These are phyloP conservation scores for Aphaenogaster ashmeadi DNA, from an alignment of 1,140 invertebrate genomes.

Conservation along the genomic window DNA sequence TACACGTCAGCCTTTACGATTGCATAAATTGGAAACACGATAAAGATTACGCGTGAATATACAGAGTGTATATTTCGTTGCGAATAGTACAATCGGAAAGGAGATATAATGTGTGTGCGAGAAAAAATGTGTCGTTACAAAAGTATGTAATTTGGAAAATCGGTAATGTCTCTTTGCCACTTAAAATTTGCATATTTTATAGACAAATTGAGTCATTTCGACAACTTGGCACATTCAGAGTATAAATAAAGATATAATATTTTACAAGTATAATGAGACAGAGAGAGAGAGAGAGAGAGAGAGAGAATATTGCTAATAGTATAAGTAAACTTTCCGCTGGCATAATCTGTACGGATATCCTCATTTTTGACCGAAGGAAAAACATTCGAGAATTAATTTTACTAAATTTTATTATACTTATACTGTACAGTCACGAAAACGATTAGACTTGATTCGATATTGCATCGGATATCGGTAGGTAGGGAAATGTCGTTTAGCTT, in stretches of 20 bases:
- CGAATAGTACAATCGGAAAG: background rate
- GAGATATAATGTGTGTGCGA: background rate
- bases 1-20: background rate
- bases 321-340: background rate
- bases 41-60: constrained; percentile 10
- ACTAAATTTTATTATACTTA: background rate
- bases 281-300: background rate
- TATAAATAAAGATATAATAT: constrained; percentile 7
- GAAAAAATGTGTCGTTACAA: background rate
- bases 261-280: background rate
- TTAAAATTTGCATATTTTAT: background rate
- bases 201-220: background rate
- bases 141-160: background rate
- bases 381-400: background rate
- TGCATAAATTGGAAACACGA: constrained; percentile 16
- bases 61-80: background rate
- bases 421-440: background rate
- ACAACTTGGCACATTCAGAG: background rate
- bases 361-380: background rate
- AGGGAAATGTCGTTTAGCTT: background rate
- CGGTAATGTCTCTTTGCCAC: background rate
- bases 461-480: background rate
- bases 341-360: background rate
- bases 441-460: background rate
- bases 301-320: background rate